A percentile compares a stretch with the other conserved stretches of the same genome.
Evolutionary conservation across 2,797 vertebrate genomes (phyloP).

Genomic region (Darevskia mixta): DNA sequence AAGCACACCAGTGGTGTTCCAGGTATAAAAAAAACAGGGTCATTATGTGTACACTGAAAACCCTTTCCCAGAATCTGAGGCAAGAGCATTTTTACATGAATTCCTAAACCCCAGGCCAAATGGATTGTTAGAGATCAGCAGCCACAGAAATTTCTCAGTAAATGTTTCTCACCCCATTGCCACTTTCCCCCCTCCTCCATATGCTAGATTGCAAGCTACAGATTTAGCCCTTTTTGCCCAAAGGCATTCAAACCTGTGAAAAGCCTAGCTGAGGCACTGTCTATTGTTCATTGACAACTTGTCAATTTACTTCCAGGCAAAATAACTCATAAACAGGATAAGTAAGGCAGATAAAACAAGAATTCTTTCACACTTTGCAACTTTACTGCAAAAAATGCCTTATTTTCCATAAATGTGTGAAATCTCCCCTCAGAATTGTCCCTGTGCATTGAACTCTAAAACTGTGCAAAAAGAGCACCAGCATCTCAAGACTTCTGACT

Average conservation of each 20-base stretch:
- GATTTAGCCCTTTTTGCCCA: slow-evolving; percentile 85
- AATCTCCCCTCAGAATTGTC: slow-evolving; percentile 83
- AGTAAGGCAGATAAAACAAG: slow-evolving; percentile 86
- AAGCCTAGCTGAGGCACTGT: slow-evolving; percentile 85
- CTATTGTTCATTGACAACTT: slow-evolving; percentile 88
- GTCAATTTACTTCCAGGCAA: slow-evolving; percentile 88
- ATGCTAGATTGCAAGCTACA: slow-evolving; percentile 83
- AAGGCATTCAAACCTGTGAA: slow-evolving; percentile 89
- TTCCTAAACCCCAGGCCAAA: slow-evolving; percentile 73
- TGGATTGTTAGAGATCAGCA: slow-evolving; percentile 76
- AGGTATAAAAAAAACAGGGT: slow-evolving; percentile 60
- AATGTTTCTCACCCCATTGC: slow-evolving; percentile 84
- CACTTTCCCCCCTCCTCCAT: slow-evolving; percentile 81
- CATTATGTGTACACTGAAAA: slow-evolving; percentile 59
- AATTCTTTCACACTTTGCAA: slow-evolving; percentile 86
- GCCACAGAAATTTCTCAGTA: slow-evolving; percentile 76
- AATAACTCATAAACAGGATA: slow-evolving; percentile 86
- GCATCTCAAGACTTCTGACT: slow-evolving; percentile 75
- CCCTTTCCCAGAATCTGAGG: slow-evolving; percentile 47
- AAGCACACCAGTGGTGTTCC: slow-evolving; percentile 37
- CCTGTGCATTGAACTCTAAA: slow-evolving; percentile 85
- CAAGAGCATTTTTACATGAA: slow-evolving; percentile 63
- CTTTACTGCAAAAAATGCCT: slow-evolving; percentile 81
- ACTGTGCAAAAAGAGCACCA: slow-evolving; percentile 75
- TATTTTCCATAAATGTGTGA: slow-evolving; percentile 83